These are phyloP conservation scores for Laspeyria flexula DNA, from an alignment of 2,888 invertebrate species.

Conservation along the genomic window DNA sequence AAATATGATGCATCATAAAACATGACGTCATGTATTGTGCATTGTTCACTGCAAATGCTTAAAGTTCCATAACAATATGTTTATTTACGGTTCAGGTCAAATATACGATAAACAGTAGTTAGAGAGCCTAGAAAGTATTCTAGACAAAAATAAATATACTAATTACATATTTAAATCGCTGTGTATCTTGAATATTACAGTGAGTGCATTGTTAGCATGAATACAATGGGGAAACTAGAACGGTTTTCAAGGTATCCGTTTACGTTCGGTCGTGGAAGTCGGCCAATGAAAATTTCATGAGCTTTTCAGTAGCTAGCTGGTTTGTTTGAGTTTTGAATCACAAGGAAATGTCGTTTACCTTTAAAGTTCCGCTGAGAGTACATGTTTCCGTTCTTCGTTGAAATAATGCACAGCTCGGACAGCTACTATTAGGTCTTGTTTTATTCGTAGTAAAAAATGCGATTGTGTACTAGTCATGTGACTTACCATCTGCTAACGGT, in stretches of 20 bases:
- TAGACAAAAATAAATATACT: no score
- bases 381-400: not conserved
- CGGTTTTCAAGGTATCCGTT: not conserved
- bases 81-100: no score
- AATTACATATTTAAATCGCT: not conserved
- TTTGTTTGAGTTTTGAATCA: constrained; percentile 16
- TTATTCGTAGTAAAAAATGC: no score
- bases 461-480: no score
- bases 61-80: no score
- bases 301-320: constrained; percentile 3
- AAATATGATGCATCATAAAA: no score
- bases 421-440: no score
- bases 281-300: constrained; percentile 8
- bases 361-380: not conserved
- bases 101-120: no score
- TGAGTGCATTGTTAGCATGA: constrained; percentile 6
- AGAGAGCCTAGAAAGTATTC: no score
- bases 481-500: no score
- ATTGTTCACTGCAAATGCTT: no score
- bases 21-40: no score
- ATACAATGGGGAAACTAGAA: constrained; percentile 2
- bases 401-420: not conserved
- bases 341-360: constrained; percentile 2
- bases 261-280: constrained; percentile 3
- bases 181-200: not conserved